A percentile compares a stretch with the other conserved stretches of the same genome.
Conservation (phyloP, 2,113 vertebrate species). For the Onychostruthus taczanowskii region DNA sequence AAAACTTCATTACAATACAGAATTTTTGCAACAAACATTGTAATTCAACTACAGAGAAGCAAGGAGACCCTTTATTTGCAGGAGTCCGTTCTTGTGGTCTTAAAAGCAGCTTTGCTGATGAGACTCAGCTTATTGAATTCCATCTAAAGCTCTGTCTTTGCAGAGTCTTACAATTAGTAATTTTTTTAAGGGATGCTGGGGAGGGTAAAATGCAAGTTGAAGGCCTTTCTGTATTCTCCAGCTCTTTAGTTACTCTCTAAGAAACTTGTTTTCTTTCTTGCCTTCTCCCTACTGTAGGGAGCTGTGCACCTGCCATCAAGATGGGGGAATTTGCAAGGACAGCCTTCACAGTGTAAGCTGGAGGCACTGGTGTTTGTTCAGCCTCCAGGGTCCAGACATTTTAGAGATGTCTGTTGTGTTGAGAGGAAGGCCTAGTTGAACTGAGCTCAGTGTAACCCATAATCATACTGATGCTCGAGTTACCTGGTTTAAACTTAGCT, state of each 20-base stretch:
- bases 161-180: background rate
- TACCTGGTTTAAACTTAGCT: background rate
- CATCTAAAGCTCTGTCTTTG: background rate
- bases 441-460: background rate
- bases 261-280: conserved; percentile 25
- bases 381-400: background rate
- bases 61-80: background rate
- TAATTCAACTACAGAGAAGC: background rate
- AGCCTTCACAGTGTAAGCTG: conserved; percentile 11
- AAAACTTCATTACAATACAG: background rate
- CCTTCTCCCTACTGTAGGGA: conserved; percentile 22
- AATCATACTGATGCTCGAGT: background rate
- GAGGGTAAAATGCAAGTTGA: background rate
- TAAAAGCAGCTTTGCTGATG: background rate
- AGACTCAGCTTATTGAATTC: background rate
- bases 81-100: background rate
- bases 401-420: background rate
- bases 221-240: background rate
- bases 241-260: background rate
- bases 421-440: background rate
- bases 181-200: background rate
- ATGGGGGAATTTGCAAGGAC: conserved; percentile 12
- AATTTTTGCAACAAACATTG: background rate
- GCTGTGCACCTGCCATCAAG: background rate
- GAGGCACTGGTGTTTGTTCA: conserved; percentile 9